These are phyloP conservation scores for Halcyon smyrnensis DNA, from an alignment of 2,797 vertebrate species.

Conservation along the genomic window DNA sequence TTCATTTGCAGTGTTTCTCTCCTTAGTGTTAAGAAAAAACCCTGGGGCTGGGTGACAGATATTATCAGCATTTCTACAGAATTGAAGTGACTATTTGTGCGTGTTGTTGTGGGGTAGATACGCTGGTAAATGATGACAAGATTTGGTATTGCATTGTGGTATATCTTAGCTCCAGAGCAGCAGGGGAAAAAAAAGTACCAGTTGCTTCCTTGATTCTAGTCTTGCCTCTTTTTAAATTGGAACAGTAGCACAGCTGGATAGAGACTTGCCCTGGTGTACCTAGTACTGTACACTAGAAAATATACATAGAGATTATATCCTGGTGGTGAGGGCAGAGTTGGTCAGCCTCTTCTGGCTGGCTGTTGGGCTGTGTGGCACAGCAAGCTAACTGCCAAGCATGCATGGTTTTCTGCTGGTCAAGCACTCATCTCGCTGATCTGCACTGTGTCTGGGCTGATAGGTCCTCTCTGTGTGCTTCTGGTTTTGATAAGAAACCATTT, in stretches of 20 bases:
- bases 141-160: background rate
- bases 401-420: background rate
- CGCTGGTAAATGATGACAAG: background rate
- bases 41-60: background rate
- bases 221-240: background rate
- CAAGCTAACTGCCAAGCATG: background rate
- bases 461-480: background rate
- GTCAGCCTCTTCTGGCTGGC: background rate
- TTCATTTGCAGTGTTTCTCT: background rate
- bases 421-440: background rate
- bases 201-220: background rate
- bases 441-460: rapidly evolving
- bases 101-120: background rate
- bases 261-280: background rate
- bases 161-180: background rate
- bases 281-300: background rate
- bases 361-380: background rate
- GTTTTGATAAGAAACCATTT: background rate
- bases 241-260: background rate
- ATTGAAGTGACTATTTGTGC: background rate
- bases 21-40: background rate
- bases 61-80: background rate
- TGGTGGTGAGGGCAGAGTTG: background rate
- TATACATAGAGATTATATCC: background rate
- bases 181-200: background rate